Base-by-base conservation (phyloP, 2,888 invertebrate species). In the Dolomedes plantarius region DNA sequence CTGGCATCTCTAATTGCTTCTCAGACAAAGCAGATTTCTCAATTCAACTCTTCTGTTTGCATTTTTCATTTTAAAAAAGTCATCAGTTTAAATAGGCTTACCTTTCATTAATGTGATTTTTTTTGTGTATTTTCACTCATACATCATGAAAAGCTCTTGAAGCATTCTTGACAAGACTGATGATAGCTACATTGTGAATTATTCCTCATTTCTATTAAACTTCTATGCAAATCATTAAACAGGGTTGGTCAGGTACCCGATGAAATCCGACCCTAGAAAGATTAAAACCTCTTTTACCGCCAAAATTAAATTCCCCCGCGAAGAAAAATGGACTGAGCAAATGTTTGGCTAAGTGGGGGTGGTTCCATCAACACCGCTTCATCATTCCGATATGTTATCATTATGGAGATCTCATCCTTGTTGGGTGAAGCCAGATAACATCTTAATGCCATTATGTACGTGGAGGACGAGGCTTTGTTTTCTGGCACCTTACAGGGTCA, bases 401-500 rank as follows among this genome's bases (percentile, higher is more conserved):
- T 56, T 23, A 23, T 23, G 23, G 19, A 56, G 23, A 56, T 56
- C 56, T 56, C 19, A 23, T 56, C 16, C 23, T 3, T 56, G 7
- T 7, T 56, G 7, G 56, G 56, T 56, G 56, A 56, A 56, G 56
- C 11, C 56, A 19, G 83, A 83, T 83, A 83, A 83, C 72, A 83
- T 83, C 83, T 83, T 83, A 83, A 83, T 83, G 73, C 50, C 46
- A 82, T 76, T 82, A 76, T 64, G 71, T 19, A 23, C 56, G 13
- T 56, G 76, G 9, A 67, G 32, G 67, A 32, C 67, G 27, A 7
- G 32, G 19, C 36, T 41, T 71, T 77, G 77, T 83, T 56, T 77
- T 39, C 32, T 62, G 68, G 68, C 71, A 71, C 67, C 46, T 68
- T 46, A 50, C 29, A 39, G 65, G 77, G 76, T 77, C 41, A 50